Percentiles rank a stretch among this genome's conserved stretches.
These are phyloP conservation scores for Leptinotarsa peninsularis DNA, from an alignment of 2,888 invertebrate genomes.

Conservation along the genomic window DNA sequence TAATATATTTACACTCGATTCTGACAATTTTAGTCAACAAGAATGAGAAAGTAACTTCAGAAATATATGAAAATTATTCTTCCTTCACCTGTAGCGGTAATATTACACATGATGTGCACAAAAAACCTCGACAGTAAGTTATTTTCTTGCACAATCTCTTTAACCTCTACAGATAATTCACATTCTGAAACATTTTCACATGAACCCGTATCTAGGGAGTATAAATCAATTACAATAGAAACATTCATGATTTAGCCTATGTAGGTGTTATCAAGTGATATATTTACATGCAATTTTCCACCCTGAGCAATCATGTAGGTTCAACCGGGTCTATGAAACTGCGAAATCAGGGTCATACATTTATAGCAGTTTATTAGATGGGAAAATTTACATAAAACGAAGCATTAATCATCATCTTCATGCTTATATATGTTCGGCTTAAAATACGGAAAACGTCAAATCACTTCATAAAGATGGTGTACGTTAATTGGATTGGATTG, in stretches of 20 bases:
- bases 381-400: slow-evolving; percentile 39
- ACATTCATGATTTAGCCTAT: slow-evolving; percentile 17
- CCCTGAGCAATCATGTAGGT: slow-evolving; percentile 26
- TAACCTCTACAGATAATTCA: slow-evolving; percentile 11
- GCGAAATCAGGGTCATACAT: slow-evolving; percentile 35
- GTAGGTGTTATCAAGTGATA: slow-evolving; percentile 29
- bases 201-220: slow-evolving; percentile 9
- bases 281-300: slow-evolving; percentile 31
- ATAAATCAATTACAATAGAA: slow-evolving; percentile 18
- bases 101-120: background rate
- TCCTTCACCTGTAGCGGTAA: background rate
- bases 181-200: slow-evolving; percentile 13
- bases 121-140: background rate
- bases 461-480: slow-evolving; percentile 31
- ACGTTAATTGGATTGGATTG: slow-evolving; percentile 38
- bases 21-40: too few relatives aligned
- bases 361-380: slow-evolving; percentile 38
- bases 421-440: slow-evolving; percentile 34
- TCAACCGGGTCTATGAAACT: slow-evolving; percentile 28
- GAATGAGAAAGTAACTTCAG: background rate
- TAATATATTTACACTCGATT: too few relatives aligned
- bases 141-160: background rate
- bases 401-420: slow-evolving; percentile 42
- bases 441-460: slow-evolving; percentile 38
- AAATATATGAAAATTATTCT: background rate